Evolutionary conservation across 2,888 invertebrate species (phyloP).

Genomic region (Microctonus hyperodae): DNA sequence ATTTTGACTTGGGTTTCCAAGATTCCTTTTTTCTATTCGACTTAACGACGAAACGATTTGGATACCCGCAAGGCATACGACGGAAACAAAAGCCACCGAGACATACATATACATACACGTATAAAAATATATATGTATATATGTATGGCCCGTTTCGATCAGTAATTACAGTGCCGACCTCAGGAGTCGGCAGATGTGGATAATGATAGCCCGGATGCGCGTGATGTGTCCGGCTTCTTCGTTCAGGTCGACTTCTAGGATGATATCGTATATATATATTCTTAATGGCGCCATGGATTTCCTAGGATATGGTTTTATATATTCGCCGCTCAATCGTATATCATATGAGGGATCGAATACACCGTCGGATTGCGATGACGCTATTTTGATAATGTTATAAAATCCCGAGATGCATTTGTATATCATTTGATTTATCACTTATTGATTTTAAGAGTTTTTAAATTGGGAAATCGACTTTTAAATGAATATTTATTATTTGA

Average conservation of each 20-base stretch:
- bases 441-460: neutral
- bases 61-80: conserved; percentile 24
- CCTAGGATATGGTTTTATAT: conserved; percentile 34
- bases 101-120: conserved; percentile 41
- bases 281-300: conserved; percentile 38
- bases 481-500: too few relatives aligned
- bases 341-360: conserved; percentile 8
- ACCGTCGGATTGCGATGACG: conserved; percentile 19
- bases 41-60: conserved; percentile 20
- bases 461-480: too few relatives aligned
- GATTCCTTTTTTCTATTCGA: conserved; percentile 2
- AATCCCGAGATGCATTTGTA: neutral
- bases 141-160: conserved; percentile 45
- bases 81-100: conserved; percentile 50
- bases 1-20: conserved; percentile 22
- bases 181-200: conserved; percentile 56
- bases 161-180: conserved; percentile 40
- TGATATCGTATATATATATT: conserved; percentile 9
- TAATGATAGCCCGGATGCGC: conserved; percentile 57
- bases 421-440: neutral
- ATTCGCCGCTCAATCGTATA: conserved; percentile 6
- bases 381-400: conserved; percentile 4
- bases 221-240: conserved; percentile 51
- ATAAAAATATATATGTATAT: conserved; percentile 51
- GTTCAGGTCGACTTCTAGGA: conserved; percentile 31